These are phyloP conservation scores for Lophotriccus pileatus DNA, from an alignment of 2,797 vertebrate species.

Conservation along the genomic window DNA sequence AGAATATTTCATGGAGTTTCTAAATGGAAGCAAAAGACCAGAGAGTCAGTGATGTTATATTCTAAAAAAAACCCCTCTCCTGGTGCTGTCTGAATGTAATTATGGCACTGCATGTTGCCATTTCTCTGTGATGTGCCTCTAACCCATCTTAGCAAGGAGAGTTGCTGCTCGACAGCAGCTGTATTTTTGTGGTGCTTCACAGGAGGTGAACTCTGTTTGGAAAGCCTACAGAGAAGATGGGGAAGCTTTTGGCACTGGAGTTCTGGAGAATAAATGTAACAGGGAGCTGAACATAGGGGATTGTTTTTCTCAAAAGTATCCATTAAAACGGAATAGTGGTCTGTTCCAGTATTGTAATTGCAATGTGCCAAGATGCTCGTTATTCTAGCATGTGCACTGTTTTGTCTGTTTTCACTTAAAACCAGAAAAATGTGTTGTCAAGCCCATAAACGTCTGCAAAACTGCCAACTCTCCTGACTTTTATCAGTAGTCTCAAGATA, in stretches of 20 bases:
- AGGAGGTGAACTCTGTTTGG: slow-evolving; percentile 42
- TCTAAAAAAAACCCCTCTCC: background rate
- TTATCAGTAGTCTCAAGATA: slow-evolving; percentile 27
- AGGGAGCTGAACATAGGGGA: slow-evolving; percentile 40
- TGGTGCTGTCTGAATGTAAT: background rate
- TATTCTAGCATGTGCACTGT: slow-evolving; percentile 29
- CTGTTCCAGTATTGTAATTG: slow-evolving; percentile 59
- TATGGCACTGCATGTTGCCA: background rate
- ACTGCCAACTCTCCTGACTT: slow-evolving; percentile 30
- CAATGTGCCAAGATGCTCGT: slow-evolving; percentile 49
- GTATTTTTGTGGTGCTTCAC: slow-evolving; percentile 48
- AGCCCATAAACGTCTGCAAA: slow-evolving; percentile 45
- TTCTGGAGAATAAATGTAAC: slow-evolving; percentile 41
- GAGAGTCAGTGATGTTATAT: background rate
- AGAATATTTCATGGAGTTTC: background rate
- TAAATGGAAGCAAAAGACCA: background rate
- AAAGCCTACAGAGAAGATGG: slow-evolving; percentile 44
- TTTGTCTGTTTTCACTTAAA: slow-evolving; percentile 60
- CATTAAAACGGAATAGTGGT: slow-evolving; percentile 34
- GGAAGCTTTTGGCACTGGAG: slow-evolving; percentile 36
- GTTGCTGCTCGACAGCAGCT: slow-evolving; percentile 35
- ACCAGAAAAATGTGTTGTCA: slow-evolving; percentile 37
- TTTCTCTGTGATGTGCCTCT: background rate
- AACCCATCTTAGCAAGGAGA: background rate
- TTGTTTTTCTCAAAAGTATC: slow-evolving; percentile 54